phyloP scores from a whole-genome alignment of 2,113 vertebrate species.

The Sebastes fasciatus region DNA sequence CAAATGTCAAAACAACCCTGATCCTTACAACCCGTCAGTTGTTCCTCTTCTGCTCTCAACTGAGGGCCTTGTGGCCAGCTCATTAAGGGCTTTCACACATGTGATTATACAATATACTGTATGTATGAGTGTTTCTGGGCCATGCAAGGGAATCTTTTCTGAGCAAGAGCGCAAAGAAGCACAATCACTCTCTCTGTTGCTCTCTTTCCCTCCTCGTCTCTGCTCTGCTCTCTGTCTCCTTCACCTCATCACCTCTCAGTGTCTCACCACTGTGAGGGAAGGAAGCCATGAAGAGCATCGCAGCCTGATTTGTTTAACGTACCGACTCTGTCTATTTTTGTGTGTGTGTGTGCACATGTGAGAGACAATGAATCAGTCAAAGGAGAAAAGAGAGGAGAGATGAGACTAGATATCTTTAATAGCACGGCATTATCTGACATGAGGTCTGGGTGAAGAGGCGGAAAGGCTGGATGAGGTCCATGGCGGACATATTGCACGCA shows the following conservation, averaged over 20 bases:
- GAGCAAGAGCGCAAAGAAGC: conserved; percentile 18
- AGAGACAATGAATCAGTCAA: conserved; percentile 48
- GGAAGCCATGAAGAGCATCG: conserved; percentile 52
- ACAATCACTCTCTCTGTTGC: conserved; percentile 49
- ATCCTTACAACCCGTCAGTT: conserved; percentile 68
- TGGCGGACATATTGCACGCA: conserved; percentile 53
- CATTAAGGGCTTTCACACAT: conserved; percentile 72
- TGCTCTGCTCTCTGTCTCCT: conserved; percentile 79
- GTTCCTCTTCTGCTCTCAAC: conserved; percentile 53
- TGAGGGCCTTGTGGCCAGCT: conserved; percentile 63
- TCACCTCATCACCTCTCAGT: conserved; percentile 80
- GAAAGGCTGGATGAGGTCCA: conserved; percentile 61
- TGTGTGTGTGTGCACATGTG: conserved; percentile 22
- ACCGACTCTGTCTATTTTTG: conserved; percentile 27
- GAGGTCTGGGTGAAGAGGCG: conserved; percentile 55
- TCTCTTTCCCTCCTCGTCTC: conserved; percentile 42
- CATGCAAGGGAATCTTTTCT: conserved; percentile 45
- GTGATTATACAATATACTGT: conserved; percentile 57
- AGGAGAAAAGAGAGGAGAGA: conserved; percentile 33
- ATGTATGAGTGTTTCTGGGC: conserved; percentile 51
- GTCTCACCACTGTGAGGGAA: conserved; percentile 61
- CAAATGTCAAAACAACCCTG: conserved; percentile 59
- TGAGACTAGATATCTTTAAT: conserved; percentile 63
- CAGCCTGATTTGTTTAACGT: conserved; percentile 71
- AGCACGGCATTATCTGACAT: conserved; percentile 52